phyloP scores from a whole-genome alignment of 2,888 invertebrate genomes.

The Diogma glabrata region DNA sequence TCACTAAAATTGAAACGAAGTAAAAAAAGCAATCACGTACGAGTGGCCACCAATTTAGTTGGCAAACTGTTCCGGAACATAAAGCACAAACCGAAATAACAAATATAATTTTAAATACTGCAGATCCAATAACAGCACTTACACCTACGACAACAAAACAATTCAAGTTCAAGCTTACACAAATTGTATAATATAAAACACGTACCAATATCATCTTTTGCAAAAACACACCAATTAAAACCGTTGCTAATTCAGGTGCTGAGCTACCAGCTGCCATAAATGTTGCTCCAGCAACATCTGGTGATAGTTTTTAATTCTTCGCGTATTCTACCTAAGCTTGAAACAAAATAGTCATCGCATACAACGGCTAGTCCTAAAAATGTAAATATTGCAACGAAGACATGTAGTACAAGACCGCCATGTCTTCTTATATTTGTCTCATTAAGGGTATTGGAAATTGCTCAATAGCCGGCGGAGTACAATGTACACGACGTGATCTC shows the following conservation, averaged over 20 bases:
- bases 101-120: conserved; percentile 94
- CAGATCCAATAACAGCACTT: conserved; percentile 87
- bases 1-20: conserved; percentile 74
- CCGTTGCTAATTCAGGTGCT: conserved; percentile 92
- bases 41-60: conserved; percentile 91
- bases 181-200: conserved; percentile 12
- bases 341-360: conserved; percentile 93
- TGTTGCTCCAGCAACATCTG: conserved; percentile 95
- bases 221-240: conserved; percentile 90
- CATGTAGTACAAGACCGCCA: conserved; percentile 77
- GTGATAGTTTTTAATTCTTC: conserved; percentile 80
- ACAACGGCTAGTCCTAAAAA: conserved; percentile 90
- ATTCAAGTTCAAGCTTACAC: neutral
- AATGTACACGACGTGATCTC: conserved; percentile 48
- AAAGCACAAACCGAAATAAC: conserved; percentile 84
- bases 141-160: conserved; percentile 40
- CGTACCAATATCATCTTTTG: conserved; percentile 77
- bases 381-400: conserved; percentile 77
- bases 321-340: conserved; percentile 83
- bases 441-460: conserved; percentile 83
- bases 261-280: conserved; percentile 99
- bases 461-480: conserved; percentile 80
- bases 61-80: conserved; percentile 73
- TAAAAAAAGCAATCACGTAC: conserved; percentile 89
- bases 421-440: conserved; percentile 60